Base-by-base conservation (phyloP, 2,113 vertebrate species). In the Megalops atlanticus region DNA sequence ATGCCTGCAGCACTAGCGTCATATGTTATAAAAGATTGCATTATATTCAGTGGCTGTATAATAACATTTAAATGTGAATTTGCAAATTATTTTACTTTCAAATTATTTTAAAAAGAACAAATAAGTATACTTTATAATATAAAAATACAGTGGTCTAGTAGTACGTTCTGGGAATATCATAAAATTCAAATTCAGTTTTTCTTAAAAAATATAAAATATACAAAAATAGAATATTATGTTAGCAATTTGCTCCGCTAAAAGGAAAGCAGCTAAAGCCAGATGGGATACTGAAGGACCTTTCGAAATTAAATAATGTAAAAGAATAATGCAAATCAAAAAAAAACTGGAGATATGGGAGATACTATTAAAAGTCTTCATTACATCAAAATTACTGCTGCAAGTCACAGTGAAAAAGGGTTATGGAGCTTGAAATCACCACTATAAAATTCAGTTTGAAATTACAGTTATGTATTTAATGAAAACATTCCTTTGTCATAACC, bases 231-330 rank as follows among this genome's bases (percentile, higher is more conserved):
- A 10, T 79, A 81, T 87, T 79, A 86, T 78, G 86, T 81, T 82
- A 75, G 79, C 10, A 39, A 90, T 89, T 88, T 40, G 89, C 36
- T 84, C 39, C 87, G 85, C 54, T 88, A 75, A 85, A 87, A 86
- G 89, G 89, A 91, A 92, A 93, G 91, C 92, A 88, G 87, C 91
- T 92, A 88, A 90, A 89, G 87, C 80, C 87, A 70, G 39, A 83
- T 84, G 64, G 49, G 0, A 83, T 74, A 33, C 77, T 80, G 45
- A 38, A 77, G 84, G 81, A 82, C 52, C 7, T 82, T 77, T 12
- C 58, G 35, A 80, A 27, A 2, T 4, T 64, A 64, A 27, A 64
- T 27, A 27, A 31, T 31, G 58, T 27, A 1, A 64, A 64, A 27
- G 11, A 64, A 64, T 8, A 64, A n/a, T 64, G 8, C 52, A 58